Evolutionary conservation across 2,888 invertebrate species (phyloP), one percentile per base, ranked within the genome.

Genomic region (Troilus luridus): DNA sequence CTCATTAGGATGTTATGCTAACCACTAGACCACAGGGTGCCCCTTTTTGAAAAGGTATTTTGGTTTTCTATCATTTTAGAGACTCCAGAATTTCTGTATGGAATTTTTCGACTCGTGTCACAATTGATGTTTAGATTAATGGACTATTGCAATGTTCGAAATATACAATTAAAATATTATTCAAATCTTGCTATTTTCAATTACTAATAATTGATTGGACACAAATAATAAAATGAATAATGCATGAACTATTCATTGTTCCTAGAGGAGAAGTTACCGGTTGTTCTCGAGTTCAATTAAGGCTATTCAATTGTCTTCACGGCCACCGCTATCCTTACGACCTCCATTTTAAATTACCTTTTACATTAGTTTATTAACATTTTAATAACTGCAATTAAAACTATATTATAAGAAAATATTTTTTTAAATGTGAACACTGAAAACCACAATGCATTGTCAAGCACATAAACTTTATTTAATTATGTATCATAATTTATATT

Each of bases 211-310:
- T 19, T 24, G 14, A 77, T 0, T 7, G 5, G 17, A 77, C 17
- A 41, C 7, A 77, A 41, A 77, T 41, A 77, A 41, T 77, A 77
- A 77, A 77, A 77, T 77, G 72, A 77, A 77, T 77, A 77, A 77
- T 77, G 72, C 27, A 77, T 77, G 41, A 2, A 41, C 72, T 41
- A 77, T 77, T 77, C 27, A 77, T 77, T 77, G 72, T 77, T 14
- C 67, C 24, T n/a, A 5, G 27, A 0, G n/a, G n/a, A 17, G 14
- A 24, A 77, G 72, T 17, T 41, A 77, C 27, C 19, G 41, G 41
- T 8, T 17, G 8, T 77, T 8, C 72, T 77, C 17, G 8, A 77
- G 72, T 77, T 77, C 72, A 77, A 77, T 77, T 77, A 77, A 77
- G 41, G 27, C 24, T 17, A 19, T 77, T 77, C 72, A 77, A 77